Evolutionary conservation across 2,888 invertebrate genomes (phyloP).

Genomic region (Dilophus febrilis): DNA sequence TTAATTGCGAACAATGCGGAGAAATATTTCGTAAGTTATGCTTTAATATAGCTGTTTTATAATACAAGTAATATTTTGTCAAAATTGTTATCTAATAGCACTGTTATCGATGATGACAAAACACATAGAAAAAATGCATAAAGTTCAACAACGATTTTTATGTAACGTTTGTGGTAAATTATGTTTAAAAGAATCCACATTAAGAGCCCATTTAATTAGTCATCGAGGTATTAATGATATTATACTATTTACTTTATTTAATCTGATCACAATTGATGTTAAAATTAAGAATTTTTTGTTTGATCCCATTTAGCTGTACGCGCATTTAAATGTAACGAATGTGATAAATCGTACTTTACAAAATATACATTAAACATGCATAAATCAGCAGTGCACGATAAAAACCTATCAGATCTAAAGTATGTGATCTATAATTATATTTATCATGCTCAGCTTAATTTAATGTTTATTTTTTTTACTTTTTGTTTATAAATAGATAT

Average conservation of each 20-base stretch:
- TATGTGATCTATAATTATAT: not conserved
- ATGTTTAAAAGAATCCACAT: conserved; percentile 5
- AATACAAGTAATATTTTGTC: too few species aligned
- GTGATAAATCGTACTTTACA: conserved; percentile 18
- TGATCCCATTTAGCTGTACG: conserved; percentile 7
- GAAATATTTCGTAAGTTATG: conserved; percentile 1
- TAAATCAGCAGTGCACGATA: conserved; percentile 10
- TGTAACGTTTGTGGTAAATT: conserved; percentile 10
- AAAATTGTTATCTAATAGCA: too few species aligned
- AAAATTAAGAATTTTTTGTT: not conserved
- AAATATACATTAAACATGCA: conserved; percentile 16
- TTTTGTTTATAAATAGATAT: conserved; percentile 6
- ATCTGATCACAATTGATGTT: too few species aligned
- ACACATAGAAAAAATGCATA: conserved; percentile 2
- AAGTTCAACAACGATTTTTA: conserved; percentile 1
- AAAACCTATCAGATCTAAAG: conserved; percentile 5
- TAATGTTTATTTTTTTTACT: not conserved
- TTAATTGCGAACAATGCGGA: conserved; percentile 2
- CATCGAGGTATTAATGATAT: conserved; percentile 10
- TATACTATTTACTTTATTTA: too few species aligned
- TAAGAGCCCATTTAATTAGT: conserved; percentile 7
- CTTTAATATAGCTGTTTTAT: too few species aligned
- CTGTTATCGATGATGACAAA: too few species aligned
- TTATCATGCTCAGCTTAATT: not conserved
- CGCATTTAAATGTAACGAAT: conserved; percentile 16